Conservation (phyloP, 1,140 invertebrate genomes). For the Drosophila sturtevanti region DNA sequence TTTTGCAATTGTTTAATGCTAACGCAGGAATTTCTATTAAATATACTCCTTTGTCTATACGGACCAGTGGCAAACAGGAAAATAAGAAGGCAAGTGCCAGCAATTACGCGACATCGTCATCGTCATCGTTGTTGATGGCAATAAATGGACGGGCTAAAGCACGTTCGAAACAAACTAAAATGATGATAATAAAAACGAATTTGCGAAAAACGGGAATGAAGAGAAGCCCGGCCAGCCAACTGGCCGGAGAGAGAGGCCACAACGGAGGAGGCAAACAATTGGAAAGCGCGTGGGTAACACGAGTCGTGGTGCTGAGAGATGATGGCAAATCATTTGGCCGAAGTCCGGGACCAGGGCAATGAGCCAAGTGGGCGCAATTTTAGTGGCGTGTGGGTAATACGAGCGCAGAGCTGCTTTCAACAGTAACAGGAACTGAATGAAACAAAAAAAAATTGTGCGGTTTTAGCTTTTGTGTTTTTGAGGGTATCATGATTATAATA, state of each 20-base stretch:
- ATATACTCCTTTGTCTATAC: constrained; percentile 12
- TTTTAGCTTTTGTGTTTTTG: constrained; percentile 7
- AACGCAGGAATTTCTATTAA: constrained; percentile 26
- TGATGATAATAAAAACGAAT: constrained; percentile 76
- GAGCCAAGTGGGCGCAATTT: constrained; percentile 76
- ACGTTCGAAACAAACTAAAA: constrained; percentile 74
- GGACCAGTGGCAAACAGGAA: constrained; percentile 48
- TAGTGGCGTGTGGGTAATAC: constrained; percentile 56
- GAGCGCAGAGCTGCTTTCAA: constrained; percentile 35
- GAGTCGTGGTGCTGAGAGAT: constrained; percentile 37
- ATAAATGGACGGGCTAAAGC: constrained; percentile 73
- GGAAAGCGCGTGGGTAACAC: constrained; percentile 75
- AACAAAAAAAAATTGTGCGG: constrained; percentile 61
- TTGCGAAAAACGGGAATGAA: constrained; percentile 38
- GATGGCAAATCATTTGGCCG: constrained; percentile 51
- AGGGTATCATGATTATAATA: not conserved
- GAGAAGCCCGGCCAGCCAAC: not conserved
- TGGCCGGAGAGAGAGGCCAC: too few species aligned
- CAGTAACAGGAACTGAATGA: constrained; percentile 64
- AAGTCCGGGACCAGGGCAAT: constrained; percentile 53
- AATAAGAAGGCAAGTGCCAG: constrained; percentile 62
- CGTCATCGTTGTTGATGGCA: constrained; percentile 49
- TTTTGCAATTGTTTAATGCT: not conserved
- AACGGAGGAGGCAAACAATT: constrained; percentile 39
- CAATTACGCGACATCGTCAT: constrained; percentile 59